A percentile compares a stretch with the other conserved stretches of the same genome.
phyloP scores from a whole-genome alignment of 2,888 invertebrate species.

The Leistus spinibarbis region DNA sequence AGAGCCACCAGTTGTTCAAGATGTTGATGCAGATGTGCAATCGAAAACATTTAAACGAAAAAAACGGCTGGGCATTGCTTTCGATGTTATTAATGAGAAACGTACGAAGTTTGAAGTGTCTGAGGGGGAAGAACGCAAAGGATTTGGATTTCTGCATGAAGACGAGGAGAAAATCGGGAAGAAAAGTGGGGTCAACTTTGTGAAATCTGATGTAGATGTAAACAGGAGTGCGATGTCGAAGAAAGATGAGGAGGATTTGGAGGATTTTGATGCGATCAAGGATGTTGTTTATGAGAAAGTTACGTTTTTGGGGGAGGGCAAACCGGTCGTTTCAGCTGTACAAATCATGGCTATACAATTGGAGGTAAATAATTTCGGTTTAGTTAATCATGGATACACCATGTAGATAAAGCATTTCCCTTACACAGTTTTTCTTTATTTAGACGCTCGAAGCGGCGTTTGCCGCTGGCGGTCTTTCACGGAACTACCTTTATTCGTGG shows the following conservation, averaged over 20 bases:
- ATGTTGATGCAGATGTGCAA: conserved; percentile 47
- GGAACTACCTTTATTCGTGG: conserved; percentile 66
- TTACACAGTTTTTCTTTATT: conserved; percentile 43
- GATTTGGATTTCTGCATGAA: conserved; percentile 53
- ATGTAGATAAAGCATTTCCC: background rate
- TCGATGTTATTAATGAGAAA: conserved; percentile 50
- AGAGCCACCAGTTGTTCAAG: conserved; percentile 27
- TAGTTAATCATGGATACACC: background rate
- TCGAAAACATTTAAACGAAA: conserved; percentile 63
- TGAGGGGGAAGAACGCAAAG: conserved; percentile 49
- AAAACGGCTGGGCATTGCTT: conserved; percentile 61
- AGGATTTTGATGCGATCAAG: conserved; percentile 55
- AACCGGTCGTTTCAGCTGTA: conserved; percentile 62
- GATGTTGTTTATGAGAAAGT: conserved; percentile 63
- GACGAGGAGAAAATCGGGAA: conserved; percentile 42
- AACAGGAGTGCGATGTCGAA: background rate
- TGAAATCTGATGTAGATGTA: conserved; percentile 48
- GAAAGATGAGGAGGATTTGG: background rate
- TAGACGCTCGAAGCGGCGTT: conserved; percentile 70
- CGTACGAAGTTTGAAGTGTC: conserved; percentile 36
- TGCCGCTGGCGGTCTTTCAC: conserved; percentile 64
- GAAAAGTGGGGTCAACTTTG: conserved; percentile 53
- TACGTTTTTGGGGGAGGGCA: conserved; percentile 63
- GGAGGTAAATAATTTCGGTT: conserved; percentile 56
- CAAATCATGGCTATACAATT: conserved; percentile 67